These are phyloP conservation scores for Yponomeuta plumbellus DNA, from an alignment of 2,888 invertebrate genomes.

Conservation along the genomic window DNA sequence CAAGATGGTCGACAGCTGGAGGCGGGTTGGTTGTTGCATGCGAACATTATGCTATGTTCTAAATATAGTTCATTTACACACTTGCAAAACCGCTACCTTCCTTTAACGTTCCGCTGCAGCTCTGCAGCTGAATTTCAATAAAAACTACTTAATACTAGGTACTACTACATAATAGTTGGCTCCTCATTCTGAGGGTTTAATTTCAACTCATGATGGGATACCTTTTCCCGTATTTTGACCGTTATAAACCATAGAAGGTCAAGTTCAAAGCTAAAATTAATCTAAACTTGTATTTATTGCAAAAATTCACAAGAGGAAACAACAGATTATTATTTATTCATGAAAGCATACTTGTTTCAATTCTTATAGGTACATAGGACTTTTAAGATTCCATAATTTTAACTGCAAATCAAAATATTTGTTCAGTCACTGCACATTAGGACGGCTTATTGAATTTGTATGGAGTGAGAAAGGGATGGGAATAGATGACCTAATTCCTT, in stretches of 20 bases:
- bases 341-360: no score
- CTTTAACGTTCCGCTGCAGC: neutral
- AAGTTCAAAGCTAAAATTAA: no score
- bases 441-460: neutral
- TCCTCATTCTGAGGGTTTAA: no score
- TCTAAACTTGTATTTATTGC: no score
- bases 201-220: no score
- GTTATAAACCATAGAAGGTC: no score
- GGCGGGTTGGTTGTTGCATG: conserved; percentile 21
- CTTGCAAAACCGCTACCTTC: neutral
- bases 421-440: neutral
- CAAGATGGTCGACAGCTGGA: conserved; percentile 59
- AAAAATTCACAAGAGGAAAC: no score
- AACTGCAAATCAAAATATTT: neutral
- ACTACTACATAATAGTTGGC: no score
- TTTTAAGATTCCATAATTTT: neutral
- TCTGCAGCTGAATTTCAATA: neutral
- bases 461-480: neutral
- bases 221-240: no score
- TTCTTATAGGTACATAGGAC: neutral
- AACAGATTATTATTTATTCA: no score
- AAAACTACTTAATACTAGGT: neutral
- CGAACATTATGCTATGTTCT: conserved; percentile 26
- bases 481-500: neutral
- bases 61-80: conserved; percentile 36